phyloP scores from a whole-genome alignment of 2,113 vertebrate species.

The Chaetura pelagica region DNA sequence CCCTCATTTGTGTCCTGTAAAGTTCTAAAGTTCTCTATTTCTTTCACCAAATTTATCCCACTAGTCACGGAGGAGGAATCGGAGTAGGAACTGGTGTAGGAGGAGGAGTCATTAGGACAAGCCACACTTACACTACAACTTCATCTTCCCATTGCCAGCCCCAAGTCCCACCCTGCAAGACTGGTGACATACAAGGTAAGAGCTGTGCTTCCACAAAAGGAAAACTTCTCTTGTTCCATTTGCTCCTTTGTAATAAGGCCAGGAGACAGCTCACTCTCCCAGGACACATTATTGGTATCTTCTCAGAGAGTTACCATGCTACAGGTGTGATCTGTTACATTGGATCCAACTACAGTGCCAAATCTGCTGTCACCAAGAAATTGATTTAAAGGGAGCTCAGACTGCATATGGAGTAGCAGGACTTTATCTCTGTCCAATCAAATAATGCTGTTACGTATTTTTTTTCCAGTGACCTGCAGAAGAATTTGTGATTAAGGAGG shows the following conservation, averaged over 20 bases:
- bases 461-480: conserved; percentile 59
- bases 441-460: neutral
- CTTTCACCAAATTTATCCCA: neutral
- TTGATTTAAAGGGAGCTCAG: neutral
- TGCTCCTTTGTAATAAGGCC: neutral
- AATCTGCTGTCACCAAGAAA: neutral
- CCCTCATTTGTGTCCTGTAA: neutral
- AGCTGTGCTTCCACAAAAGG: rapidly evolving
- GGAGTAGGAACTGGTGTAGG: conserved; percentile 26
- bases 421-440: neutral
- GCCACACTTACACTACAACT: conserved; percentile 50
- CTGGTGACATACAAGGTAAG: conserved; percentile 61
- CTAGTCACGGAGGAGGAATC: conserved; percentile 36
- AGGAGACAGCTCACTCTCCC: neutral
- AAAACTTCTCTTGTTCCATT: neutral
- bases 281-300: rapidly evolving
- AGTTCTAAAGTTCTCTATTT: neutral
- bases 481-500: conserved; percentile 62
- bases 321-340: neutral
- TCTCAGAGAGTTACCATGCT: neutral
- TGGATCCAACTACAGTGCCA: neutral
- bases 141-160: conserved; percentile 54
- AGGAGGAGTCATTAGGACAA: conserved; percentile 44
- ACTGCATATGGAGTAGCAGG: rapidly evolving
- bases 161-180: conserved; percentile 44